phyloP scores from a whole-genome alignment of 2,113 vertebrate species.

The Hypomesus transpacificus region DNA sequence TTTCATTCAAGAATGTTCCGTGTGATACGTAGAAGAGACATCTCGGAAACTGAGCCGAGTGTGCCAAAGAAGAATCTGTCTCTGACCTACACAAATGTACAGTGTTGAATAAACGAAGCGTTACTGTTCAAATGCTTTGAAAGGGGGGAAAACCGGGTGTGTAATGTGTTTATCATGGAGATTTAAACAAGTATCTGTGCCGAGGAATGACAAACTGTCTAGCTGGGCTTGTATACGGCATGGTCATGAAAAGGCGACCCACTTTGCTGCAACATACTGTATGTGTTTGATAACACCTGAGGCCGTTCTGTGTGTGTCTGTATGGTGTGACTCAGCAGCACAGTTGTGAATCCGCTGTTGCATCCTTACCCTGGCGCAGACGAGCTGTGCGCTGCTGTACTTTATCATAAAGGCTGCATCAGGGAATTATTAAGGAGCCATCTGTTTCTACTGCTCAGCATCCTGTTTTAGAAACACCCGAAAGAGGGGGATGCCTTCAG shows the following conservation, averaged over 20 bases:
- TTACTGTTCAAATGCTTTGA: neutral
- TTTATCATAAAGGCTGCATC: conserved; percentile 29
- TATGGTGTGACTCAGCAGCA: conserved; percentile 21
- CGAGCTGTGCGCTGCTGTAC: conserved; percentile 3
- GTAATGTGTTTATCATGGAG: neutral
- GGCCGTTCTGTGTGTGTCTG: neutral
- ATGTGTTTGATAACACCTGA: neutral
- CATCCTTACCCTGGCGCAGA: conserved; percentile 6
- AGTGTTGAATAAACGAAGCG: neutral
- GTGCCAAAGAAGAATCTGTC: neutral
- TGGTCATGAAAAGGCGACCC: no score
- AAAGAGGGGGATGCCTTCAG: conserved; percentile 17
- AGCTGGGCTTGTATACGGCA: no score
- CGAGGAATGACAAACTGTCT: neutral
- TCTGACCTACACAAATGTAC: conserved; percentile 1
- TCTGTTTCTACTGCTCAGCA: conserved; percentile 19
- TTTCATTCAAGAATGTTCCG: neutral
- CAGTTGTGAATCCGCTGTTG: conserved; percentile 20
- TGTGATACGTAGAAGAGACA: conserved; percentile 13
- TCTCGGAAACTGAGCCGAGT: conserved; percentile 15
- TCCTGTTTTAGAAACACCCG: conserved; percentile 19
- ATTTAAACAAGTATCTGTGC: neutral
- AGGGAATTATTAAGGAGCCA: conserved; percentile 45
- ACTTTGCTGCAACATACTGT: no score
- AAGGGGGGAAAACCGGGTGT: neutral